Base-by-base conservation (phyloP, 2,113 vertebrate genomes). In the Cochlearius cochlearius region DNA sequence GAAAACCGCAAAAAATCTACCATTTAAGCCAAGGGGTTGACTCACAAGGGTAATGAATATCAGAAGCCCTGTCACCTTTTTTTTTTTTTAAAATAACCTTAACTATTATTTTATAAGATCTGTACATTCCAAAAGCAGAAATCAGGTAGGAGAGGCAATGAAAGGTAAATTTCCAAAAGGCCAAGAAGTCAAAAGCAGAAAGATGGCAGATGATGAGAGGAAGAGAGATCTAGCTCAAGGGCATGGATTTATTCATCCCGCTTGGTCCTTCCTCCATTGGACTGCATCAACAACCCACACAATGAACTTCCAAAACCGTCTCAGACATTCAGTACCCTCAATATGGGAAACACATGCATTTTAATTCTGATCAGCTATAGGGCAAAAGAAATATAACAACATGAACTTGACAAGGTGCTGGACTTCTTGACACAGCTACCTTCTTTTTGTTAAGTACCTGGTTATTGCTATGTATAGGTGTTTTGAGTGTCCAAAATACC, bases 281-380 rank as follows among this genome's bases (percentile, higher is more conserved):
- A 78, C 59, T 13, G 8, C 50, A 85, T 6, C 15, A 11, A 82
- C 63, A 71, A 4, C 15, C 13, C 45, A 34, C 41, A 34, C 10
- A 15, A 71, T 2, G 11, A 36, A 30, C 62, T 78, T 45, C 38
- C 56, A 55, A 55, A 82, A 53, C 58, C 27, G 7, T 5, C 27
- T 69, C 53, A 41, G 32, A 15, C 14, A 39, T 11, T 49, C 27
- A 75, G 43, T 12, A 52, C 36, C 50, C 52, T 73, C 22, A 49
- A 5, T 25, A 62, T 0, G 2, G 22, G n/a, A 78, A 73, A 60
- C 2, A 43, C 0, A 47, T 1, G 5, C 30, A 36, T 71, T 74
- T 86, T 15, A 82, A 29, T 22, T 43, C 62, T 58, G 9, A 69
- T 10, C 5, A 73, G 10, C 39, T 50, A 38, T 1, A 21, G 4